Percentiles rank a stretch among this genome's conserved stretches.
phyloP scores from a whole-genome alignment of 2,888 invertebrate species.

The Dolichomitus sp. region DNA sequence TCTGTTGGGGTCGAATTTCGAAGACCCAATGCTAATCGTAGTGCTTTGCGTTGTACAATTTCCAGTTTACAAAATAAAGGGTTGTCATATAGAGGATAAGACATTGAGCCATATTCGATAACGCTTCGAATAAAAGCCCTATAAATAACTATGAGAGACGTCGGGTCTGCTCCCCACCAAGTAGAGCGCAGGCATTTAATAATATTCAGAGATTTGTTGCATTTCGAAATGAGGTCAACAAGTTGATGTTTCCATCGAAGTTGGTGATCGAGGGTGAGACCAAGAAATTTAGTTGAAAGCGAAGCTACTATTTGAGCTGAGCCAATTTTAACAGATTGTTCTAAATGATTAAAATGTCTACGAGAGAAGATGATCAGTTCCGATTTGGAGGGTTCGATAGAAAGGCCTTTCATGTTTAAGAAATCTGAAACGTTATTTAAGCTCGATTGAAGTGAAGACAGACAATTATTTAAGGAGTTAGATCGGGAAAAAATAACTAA shows the following conservation, averaged over 20 bases:
- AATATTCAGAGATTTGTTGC: slow-evolving; percentile 10
- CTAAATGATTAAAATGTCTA: not conserved
- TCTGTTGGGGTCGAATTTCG: not conserved
- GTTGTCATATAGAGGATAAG: not conserved
- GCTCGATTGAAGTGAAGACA: slow-evolving; percentile 23
- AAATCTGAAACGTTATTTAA: slow-evolving; percentile 18
- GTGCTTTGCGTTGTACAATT: not conserved
- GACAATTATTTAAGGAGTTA: not conserved
- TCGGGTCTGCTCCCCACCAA: slow-evolving; percentile 51
- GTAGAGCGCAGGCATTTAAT: slow-evolving; percentile 33
- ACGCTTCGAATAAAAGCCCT: slow-evolving; percentile 9
- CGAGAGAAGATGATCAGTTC: slow-evolving; percentile 36
- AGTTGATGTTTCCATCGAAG: slow-evolving; percentile 17
- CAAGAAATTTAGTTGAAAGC: slow-evolving; percentile 25
- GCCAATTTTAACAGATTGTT: not conserved
- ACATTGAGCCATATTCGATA: not conserved
- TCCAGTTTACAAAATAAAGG: not conserved
- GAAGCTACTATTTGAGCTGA: not conserved
- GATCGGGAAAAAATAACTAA: slow-evolving; percentile 7
- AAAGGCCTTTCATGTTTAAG: slow-evolving; percentile 7
- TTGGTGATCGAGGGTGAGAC: slow-evolving; percentile 11
- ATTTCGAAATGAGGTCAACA: slow-evolving; percentile 1
- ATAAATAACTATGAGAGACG: slow-evolving; percentile 28
- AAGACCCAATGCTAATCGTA: not conserved
- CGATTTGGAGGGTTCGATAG: slow-evolving; percentile 44